Conservation (phyloP, 2,113 vertebrate genomes). For the Callospermophilus lateralis region DNA sequence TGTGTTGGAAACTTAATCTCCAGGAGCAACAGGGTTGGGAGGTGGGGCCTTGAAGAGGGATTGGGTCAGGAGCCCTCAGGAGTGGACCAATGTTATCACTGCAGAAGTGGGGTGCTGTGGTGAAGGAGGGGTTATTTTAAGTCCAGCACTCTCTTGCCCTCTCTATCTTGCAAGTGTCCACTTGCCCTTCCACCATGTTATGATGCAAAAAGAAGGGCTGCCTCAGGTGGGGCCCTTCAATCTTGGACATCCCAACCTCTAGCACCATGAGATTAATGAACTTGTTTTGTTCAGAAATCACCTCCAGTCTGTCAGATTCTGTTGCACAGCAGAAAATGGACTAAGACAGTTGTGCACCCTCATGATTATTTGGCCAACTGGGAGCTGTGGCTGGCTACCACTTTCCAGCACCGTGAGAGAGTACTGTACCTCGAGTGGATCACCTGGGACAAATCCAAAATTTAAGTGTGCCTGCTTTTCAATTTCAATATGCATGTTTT, state of each 20-base stretch:
- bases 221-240: background rate
- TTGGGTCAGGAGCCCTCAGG: background rate
- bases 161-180: background rate
- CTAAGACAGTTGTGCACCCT: background rate
- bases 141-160: too few species aligned
- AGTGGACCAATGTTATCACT: too few species aligned
- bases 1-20: background rate
- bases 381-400: too few species aligned
- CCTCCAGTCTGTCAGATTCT: background rate
- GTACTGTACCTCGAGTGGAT: background rate
- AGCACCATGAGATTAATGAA: background rate
- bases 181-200: too few species aligned
- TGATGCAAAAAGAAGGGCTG: background rate
- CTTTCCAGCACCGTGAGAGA: rapidly evolving
- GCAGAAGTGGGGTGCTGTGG: background rate
- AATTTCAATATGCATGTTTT: background rate
- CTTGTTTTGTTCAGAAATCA: background rate
- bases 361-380: rapidly evolving
- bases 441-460: too few species aligned
- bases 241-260: background rate
- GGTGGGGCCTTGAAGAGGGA: background rate
- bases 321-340: too few species aligned
- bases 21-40: too few species aligned
- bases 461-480: too few species aligned
- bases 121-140: too few species aligned